Evolutionary conservation across 2,888 invertebrate genomes (phyloP).

Genomic region (Andrena fulva): DNA sequence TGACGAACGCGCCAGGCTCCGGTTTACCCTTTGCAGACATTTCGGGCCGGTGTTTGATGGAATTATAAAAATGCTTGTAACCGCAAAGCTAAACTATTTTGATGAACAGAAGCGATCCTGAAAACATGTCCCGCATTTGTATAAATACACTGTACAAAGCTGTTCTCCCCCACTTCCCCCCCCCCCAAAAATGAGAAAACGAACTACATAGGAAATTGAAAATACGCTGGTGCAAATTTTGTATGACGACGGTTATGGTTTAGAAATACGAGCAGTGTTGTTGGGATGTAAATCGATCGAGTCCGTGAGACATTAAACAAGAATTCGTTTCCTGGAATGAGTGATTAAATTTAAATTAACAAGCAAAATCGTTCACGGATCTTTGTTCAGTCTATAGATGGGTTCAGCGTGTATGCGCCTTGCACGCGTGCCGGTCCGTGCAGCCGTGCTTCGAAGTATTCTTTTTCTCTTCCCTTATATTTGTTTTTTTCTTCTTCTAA

Average conservation of each 20-base stretch:
- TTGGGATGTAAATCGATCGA: slow-evolving; percentile 64
- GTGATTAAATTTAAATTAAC: slow-evolving; percentile 55
- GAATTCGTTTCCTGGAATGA: slow-evolving; percentile 49
- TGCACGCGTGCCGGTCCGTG: slow-evolving; percentile 42
- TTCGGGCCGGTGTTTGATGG: too few relatives aligned
- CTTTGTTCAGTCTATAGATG: slow-evolving; percentile 59
- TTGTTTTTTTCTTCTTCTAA: neutral
- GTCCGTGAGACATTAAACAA: slow-evolving; percentile 50
- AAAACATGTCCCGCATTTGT: slow-evolving; percentile 13
- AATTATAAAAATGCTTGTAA: too few relatives aligned
- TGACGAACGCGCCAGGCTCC: too few relatives aligned
- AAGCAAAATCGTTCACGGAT: slow-evolving; percentile 48
- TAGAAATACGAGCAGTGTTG: slow-evolving; percentile 67
- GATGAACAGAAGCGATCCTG: too few relatives aligned
- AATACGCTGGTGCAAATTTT: slow-evolving; percentile 58
- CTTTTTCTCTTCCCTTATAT: slow-evolving; percentile 12
- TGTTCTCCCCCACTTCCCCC: slow-evolving; percentile 13
- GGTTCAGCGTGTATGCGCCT: slow-evolving; percentile 46
- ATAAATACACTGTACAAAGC: slow-evolving; percentile 52
- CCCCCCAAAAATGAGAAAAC: slow-evolving; percentile 6
- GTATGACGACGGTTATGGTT: slow-evolving; percentile 54
- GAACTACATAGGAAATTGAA: slow-evolving; percentile 34
- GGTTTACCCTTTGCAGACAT: too few relatives aligned
- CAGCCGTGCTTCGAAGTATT: slow-evolving; percentile 25
- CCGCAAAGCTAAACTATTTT: too few relatives aligned